These are phyloP conservation scores for Lacanobia wlatinum DNA, from an alignment of 2,888 invertebrate genomes.

Conservation along the genomic window DNA sequence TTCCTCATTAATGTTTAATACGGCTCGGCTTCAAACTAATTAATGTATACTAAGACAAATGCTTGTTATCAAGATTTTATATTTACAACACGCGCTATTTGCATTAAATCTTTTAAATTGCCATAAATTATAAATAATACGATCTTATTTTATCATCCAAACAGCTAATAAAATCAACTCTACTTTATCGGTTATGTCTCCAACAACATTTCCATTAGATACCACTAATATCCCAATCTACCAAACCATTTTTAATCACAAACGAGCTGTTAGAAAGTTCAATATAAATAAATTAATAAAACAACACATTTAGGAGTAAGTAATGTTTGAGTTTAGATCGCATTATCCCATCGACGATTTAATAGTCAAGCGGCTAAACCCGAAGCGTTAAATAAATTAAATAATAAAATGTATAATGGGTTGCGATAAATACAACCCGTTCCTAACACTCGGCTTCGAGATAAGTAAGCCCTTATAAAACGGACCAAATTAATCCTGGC, in stretches of 20 bases:
- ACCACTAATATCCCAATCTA: conserved; percentile 45
- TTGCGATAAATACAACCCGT: conserved; percentile 89
- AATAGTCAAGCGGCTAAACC: conserved; percentile 89
- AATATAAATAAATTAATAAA: conserved; percentile 77
- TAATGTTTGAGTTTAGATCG: conserved; percentile 86
- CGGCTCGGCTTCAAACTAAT: conserved; percentile 79
- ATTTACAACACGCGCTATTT: conserved; percentile 74
- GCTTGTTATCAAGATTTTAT: conserved; percentile 78
- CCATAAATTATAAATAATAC: conserved; percentile 54
- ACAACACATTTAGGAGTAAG: conserved; percentile 79
- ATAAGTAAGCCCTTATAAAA: conserved; percentile 90
- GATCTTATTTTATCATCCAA: conserved; percentile 25
- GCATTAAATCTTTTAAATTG: conserved; percentile 66
- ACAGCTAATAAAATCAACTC: conserved; percentile 24
- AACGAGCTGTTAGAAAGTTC: conserved; percentile 59
- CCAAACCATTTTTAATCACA: conserved; percentile 52
- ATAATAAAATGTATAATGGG: conserved; percentile 90
- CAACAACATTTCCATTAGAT: conserved; percentile 26
- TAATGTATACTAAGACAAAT: conserved; percentile 82
- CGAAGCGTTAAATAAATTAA: conserved; percentile 90
- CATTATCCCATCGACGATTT: conserved; percentile 87
- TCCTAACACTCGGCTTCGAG: conserved; percentile 84
- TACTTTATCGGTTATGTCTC: conserved; percentile 24
- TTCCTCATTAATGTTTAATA: conserved; percentile 82
- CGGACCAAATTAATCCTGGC: conserved; percentile 88